Conservation (phyloP, 92 coral and sea anemone species). For the Palythoa heliodiscus region DNA sequence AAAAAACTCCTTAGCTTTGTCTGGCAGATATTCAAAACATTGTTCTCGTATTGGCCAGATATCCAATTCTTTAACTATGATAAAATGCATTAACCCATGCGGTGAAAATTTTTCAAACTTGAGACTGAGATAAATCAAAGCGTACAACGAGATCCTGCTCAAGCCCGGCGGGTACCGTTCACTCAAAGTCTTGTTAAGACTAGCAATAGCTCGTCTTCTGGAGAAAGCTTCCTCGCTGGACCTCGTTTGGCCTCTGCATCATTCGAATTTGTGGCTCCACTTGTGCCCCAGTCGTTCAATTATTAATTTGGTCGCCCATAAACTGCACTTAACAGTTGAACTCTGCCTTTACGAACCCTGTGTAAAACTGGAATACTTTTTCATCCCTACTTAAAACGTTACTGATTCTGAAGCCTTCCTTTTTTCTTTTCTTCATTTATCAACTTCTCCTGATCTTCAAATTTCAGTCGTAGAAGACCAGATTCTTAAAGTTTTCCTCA, state of each 20-base stretch:
- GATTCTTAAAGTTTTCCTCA: slow-evolving; percentile 4
- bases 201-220: slow-evolving; percentile 54
- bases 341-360: slow-evolving; percentile 53
- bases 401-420: slow-evolving; percentile 21
- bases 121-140: slow-evolving; percentile 34
- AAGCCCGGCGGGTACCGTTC: slow-evolving; percentile 47
- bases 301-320: slow-evolving; percentile 44
- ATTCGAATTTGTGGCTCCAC: slow-evolving; percentile 38
- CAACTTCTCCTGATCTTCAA: slow-evolving; percentile 22
- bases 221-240: slow-evolving; percentile 42
- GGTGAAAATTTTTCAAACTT: slow-evolving; percentile 43
- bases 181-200: slow-evolving; percentile 51
- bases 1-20: slow-evolving; percentile 45
- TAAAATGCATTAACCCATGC: slow-evolving; percentile 49
- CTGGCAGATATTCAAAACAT: slow-evolving; percentile 33
- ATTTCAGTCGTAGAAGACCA: neutral
- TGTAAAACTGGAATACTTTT: slow-evolving; percentile 54
- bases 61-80: slow-evolving; percentile 52
- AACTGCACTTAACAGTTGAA: slow-evolving; percentile 41
- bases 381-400: slow-evolving; percentile 15
- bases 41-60: slow-evolving; percentile 47
- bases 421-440: slow-evolving; percentile 27
- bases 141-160: slow-evolving; percentile 16
- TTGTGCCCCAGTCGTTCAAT: slow-evolving; percentile 48
- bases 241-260: slow-evolving; percentile 42